These are phyloP conservation scores for Cottus gobio DNA, from an alignment of 2,113 vertebrate species.

Conservation along the genomic window DNA sequence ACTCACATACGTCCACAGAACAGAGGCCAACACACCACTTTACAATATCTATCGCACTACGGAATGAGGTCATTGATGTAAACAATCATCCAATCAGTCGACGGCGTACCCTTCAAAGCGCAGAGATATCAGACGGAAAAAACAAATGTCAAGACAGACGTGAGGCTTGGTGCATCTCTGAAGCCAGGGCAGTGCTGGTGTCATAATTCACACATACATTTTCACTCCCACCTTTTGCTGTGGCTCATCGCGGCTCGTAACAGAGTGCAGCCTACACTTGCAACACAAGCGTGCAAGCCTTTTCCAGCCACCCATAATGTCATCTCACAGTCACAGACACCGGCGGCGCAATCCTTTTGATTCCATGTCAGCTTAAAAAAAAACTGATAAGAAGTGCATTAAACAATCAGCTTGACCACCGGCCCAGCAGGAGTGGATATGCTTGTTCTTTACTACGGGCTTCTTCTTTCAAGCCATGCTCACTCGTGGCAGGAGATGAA, in stretches of 20 bases:
- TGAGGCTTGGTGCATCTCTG: conserved; percentile 21
- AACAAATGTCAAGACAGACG: conserved; percentile 21
- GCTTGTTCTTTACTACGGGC: conserved; percentile 51
- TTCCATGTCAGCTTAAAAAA: neutral
- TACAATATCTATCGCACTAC: neutral
- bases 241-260: conserved; percentile 68
- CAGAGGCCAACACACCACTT: conserved; percentile 54
- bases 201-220: conserved; percentile 75
- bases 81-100: neutral
- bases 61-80: conserved; percentile 17
- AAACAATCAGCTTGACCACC: neutral
- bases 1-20: conserved; percentile 65
- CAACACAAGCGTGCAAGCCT: conserved; percentile 42
- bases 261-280: conserved; percentile 72
- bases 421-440: conserved; percentile 18
- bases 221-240: conserved; percentile 75
- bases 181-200: conserved; percentile 61
- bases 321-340: neutral
- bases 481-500: neutral
- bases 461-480: conserved; percentile 17
- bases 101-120: conserved; percentile 9
- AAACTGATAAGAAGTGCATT: conserved; percentile 9
- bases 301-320: conserved; percentile 58
- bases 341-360: neutral
- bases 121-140: neutral